Percentiles rank a stretch among this genome's conserved stretches.
Conservation (phyloP, 2,888 invertebrate genomes). For the Cepaea hortensis region DNA sequence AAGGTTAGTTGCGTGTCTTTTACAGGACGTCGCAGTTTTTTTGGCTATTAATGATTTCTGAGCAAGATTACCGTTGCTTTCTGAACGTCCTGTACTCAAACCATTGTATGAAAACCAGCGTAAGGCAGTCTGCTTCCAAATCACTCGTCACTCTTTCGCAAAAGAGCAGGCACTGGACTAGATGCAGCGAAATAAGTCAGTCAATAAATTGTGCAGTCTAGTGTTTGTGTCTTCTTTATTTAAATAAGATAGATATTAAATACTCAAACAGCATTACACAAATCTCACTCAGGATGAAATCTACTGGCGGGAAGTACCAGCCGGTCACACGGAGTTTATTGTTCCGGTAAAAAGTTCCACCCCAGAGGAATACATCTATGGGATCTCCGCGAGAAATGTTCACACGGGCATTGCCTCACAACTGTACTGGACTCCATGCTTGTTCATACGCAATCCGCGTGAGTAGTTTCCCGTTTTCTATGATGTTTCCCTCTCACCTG, state of each 20-base stretch:
- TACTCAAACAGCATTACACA: background rate
- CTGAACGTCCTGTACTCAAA: no score
- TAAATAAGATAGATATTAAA: background rate
- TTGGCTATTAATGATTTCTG: no score
- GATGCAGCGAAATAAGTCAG: no score
- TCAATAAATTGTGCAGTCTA: no score
- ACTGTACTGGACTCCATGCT: constrained; percentile 10
- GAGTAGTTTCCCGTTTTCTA: background rate
- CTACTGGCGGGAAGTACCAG: background rate
- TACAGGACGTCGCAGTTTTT: no score
- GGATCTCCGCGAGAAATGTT: background rate
- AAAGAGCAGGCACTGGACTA: no score
- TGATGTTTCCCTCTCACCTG: background rate
- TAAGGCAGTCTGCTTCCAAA: no score
- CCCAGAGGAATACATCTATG: background rate
- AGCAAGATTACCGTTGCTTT: no score
- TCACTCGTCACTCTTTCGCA: no score
- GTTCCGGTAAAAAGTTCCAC: background rate
- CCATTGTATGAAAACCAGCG: no score
- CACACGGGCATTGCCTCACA: background rate
- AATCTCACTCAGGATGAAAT: background rate
- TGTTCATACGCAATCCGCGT: background rate
- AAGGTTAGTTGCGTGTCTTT: no score
- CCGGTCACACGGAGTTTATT: background rate
- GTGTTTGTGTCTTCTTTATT: background rate